Base-by-base conservation (phyloP, 2,888 invertebrate genomes). In the Spodoptera littoralis region DNA sequence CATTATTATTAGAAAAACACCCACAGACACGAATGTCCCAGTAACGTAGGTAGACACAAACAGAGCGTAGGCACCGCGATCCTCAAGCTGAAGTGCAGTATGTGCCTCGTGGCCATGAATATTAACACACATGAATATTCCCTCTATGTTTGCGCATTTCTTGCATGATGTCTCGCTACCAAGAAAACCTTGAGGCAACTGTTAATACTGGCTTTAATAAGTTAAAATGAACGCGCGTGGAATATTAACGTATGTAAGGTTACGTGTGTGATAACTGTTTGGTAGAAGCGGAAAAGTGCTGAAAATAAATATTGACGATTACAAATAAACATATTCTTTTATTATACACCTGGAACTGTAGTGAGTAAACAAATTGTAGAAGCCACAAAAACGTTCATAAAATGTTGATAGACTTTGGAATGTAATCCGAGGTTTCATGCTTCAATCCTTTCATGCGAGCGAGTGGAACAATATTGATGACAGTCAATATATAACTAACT, bases 81-180 rank as follows among this genome's bases (percentile, higher is more conserved):
- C 84, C 84, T 81, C 79, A 79, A 18, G 70, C 83, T 81, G 77
- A 67, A 88, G 88, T 84, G 87, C 86, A 85, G 83, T 88, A 88
- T 88, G 88, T 89, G 87, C 80, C 80, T 73, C 84, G 84, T 80
- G 83, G 85, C 86, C 85, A 91, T 93, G 92, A 92, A 93, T 93
- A 92, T 93, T 92, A 92, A 92, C 87, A 83, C 85, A 83, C 88
- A 91, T 92, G 92, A 91, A 93, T 93, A 92, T 92, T 91, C 91
- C 81, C 65, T 86, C 84, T 85, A 82, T 87, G 90, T 90, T 90
- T 91, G 91, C 89, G 82, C 91, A 90, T 91, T 92, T 91, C 90
- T 89, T 88, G 88, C 86, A 79, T 84, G 84, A 82, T 79, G 80
- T 83, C 81, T 83, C 81, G 79, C 76, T 65, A 70, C 77, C 77